These are phyloP conservation scores for Drosophila guanche DNA, from an alignment of 1,140 invertebrate genomes.

Conservation along the genomic window DNA sequence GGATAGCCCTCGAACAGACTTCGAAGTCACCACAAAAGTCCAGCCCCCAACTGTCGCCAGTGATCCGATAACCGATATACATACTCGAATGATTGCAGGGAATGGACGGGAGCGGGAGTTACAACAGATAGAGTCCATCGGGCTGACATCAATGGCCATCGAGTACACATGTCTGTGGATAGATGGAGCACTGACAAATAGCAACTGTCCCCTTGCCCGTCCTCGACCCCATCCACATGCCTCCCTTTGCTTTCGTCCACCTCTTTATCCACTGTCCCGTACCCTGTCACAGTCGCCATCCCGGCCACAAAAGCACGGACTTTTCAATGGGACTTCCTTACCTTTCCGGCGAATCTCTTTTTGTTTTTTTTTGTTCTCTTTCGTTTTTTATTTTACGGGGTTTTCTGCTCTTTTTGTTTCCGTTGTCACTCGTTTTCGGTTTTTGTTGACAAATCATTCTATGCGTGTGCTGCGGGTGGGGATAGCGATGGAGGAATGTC, in stretches of 20 bases:
- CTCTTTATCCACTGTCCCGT: not conserved
- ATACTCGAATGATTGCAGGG: not conserved
- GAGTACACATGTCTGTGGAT: conserved; percentile 36
- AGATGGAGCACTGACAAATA: conserved; percentile 3
- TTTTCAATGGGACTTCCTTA: conserved; percentile 51
- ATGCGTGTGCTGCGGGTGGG: conserved; percentile 11
- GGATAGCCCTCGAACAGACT: no score
- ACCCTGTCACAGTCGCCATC: conserved; percentile 15
- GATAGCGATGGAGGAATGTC: not conserved
- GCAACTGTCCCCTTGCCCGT: not conserved
- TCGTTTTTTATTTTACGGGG: conserved; percentile 1
- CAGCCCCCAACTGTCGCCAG: no score
- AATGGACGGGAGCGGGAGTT: conserved; percentile 1
- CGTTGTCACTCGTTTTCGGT: conserved; percentile 16
- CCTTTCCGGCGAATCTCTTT: conserved; percentile 44
- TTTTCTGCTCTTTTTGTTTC: conserved; percentile 12
- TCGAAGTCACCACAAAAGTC: no score
- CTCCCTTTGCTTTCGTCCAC: not conserved
- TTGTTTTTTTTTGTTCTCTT: conserved; percentile 3
- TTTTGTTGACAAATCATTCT: conserved; percentile 53
- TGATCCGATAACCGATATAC: no score
- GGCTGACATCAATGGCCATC: conserved; percentile 42
- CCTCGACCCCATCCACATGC: no score
- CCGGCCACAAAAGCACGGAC: conserved; percentile 45
- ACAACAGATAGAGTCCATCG: conserved; percentile 34